Percentiles rank a stretch among this genome's conserved stretches.
These are phyloP conservation scores for Oryzias javanicus DNA, from an alignment of 2,113 vertebrate genomes.

Conservation along the genomic window DNA sequence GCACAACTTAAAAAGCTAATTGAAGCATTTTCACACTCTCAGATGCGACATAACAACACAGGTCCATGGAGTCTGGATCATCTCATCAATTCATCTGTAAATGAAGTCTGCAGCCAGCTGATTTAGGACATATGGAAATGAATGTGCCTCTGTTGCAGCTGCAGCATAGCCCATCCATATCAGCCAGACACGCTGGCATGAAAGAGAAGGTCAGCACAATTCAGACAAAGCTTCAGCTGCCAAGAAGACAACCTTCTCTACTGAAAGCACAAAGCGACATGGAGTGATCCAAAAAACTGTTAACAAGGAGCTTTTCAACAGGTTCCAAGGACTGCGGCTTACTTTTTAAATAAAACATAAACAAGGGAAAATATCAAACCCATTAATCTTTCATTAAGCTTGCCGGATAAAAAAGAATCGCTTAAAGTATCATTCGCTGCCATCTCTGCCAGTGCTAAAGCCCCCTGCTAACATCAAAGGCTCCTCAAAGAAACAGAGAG, in stretches of 20 bases:
- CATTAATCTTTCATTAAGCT: slow-evolving; percentile 99
- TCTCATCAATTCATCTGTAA: slow-evolving; percentile 36
- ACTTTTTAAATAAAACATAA: slow-evolving; percentile 85
- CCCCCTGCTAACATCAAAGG: slow-evolving; percentile 98
- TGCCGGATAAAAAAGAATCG: slow-evolving; percentile 98
- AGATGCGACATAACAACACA: too few relatives aligned
- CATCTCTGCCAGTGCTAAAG: slow-evolving; percentile 86
- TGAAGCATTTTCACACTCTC: too few relatives aligned
- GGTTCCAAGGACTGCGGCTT: slow-evolving; percentile 78
- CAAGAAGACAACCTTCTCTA: slow-evolving; percentile 51
- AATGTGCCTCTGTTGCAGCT: slow-evolving; percentile 23
- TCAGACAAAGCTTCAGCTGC: slow-evolving; percentile 27
- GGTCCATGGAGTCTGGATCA: slow-evolving; percentile 20
- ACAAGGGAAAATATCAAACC: slow-evolving; percentile 98
- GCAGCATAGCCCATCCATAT: slow-evolving; percentile 21
- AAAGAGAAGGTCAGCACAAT: slow-evolving; percentile 40
- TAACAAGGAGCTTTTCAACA: slow-evolving; percentile 77
- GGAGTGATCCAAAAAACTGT: slow-evolving; percentile 81
- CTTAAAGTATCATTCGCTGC: slow-evolving; percentile 96
- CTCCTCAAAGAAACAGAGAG: slow-evolving; percentile 75
- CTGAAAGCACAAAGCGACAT: slow-evolving; percentile 41
- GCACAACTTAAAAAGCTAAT: too few relatives aligned
- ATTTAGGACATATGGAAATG: slow-evolving; percentile 56
- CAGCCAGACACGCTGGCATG: slow-evolving; percentile 16
- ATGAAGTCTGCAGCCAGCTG: slow-evolving; percentile 15